phyloP scores from a whole-genome alignment of 1,140 invertebrate species.

The Brachionus calyciflorus region DNA sequence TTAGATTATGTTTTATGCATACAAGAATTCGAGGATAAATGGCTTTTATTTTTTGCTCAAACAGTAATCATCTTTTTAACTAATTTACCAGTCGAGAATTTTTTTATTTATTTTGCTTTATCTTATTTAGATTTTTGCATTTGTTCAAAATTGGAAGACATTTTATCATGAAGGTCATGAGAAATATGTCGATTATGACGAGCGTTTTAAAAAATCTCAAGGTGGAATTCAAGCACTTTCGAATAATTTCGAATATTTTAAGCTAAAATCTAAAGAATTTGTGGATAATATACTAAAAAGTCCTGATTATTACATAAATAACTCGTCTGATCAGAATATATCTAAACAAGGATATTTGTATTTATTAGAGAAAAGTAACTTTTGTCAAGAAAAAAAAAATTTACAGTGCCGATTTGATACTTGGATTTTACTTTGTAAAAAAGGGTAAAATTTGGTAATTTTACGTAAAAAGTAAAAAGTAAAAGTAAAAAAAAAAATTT shows the following conservation, averaged over 20 bases:
- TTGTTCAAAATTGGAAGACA: conserved; percentile 38
- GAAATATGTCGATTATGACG: conserved; percentile 16
- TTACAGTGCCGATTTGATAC: no score
- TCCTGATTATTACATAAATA: conserved; percentile 14
- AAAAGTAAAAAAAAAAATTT: no score
- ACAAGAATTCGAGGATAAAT: conserved; percentile 30
- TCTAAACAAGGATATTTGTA: conserved; percentile 28
- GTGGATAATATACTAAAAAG: conserved; percentile 1
- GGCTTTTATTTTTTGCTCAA: conserved; percentile 34
- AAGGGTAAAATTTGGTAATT: no score
- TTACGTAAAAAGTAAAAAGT: no score
- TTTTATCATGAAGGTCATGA: conserved; percentile 41
- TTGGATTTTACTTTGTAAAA: no score
- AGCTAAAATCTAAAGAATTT: neutral
- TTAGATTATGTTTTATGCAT: conserved; percentile 43
- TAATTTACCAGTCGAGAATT: neutral
- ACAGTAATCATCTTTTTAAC: no score
- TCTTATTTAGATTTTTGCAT: conserved; percentile 20
- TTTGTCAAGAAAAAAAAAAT: no score
- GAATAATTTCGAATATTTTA: conserved; percentile 16
- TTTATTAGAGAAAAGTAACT: conserved; percentile 6
- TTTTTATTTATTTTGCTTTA: neutral
- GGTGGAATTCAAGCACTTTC: neutral
- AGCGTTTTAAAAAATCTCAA: conserved; percentile 25
- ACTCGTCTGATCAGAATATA: neutral